phyloP scores from a whole-genome alignment of 2,888 invertebrate species.

The Orthosia gothica region DNA sequence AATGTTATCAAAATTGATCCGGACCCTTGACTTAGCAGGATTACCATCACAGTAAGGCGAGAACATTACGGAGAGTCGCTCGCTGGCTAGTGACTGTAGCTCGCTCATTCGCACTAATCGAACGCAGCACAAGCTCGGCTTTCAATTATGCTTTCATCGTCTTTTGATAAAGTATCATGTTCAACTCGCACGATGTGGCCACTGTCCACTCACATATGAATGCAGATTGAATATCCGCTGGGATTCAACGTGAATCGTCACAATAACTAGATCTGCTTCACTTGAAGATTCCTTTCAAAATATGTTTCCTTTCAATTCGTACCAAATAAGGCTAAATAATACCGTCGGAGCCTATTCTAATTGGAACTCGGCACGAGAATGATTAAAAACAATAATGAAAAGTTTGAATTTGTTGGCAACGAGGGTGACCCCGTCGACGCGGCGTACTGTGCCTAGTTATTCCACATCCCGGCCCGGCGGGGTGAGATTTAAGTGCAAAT shows the following conservation, averaged over 20 bases:
- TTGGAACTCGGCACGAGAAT: conserved; percentile 19
- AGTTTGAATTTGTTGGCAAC: conserved; percentile 48
- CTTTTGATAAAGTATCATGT: conserved; percentile 65
- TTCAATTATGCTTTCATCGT: conserved; percentile 81
- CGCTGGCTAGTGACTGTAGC: conserved; percentile 60
- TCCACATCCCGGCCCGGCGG: conserved; percentile 49
- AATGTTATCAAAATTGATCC: conserved; percentile 46
- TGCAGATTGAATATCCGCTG: conserved; percentile 50
- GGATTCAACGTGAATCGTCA: conserved; percentile 20
- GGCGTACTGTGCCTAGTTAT: conserved; percentile 32
- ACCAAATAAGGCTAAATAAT: conserved; percentile 1
- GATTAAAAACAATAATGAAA: conserved; percentile 47
- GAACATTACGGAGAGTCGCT: conserved; percentile 72
- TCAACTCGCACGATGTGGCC: conserved; percentile 53
- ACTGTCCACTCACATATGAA: conserved; percentile 60
- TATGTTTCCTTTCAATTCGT: neutral
- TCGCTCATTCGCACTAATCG: conserved; percentile 81
- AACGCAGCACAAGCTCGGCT: conserved; percentile 76
- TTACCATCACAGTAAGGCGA: conserved; percentile 70
- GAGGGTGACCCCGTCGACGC: conserved; percentile 23
- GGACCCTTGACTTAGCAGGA: conserved; percentile 29
- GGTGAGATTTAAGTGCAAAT: conserved; percentile 77
- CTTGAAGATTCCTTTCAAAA: neutral
- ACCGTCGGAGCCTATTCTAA: neutral
- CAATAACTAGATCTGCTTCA: conserved; percentile 18